These are phyloP conservation scores for Augiades crinisus DNA, from an alignment of 2,888 invertebrate species.

Conservation along the genomic window DNA sequence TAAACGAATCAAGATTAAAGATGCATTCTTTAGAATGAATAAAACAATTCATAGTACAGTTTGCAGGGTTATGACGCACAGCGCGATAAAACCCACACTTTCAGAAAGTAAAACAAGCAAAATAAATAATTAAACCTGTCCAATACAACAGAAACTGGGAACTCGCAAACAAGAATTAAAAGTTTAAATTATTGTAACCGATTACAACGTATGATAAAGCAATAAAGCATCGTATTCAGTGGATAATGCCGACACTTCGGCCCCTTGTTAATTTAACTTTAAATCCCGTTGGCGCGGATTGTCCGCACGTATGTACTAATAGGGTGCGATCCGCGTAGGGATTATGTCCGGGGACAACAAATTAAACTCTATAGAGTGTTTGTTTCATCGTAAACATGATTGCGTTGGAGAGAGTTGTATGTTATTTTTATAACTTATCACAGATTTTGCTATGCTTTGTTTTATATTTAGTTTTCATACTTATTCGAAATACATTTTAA, in stretches of 20 bases:
- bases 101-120: slow-evolving; percentile 25
- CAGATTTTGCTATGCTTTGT: no score
- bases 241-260: slow-evolving; percentile 46
- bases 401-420: no score
- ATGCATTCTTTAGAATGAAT: no score
- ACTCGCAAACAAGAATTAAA: slow-evolving; percentile 56
- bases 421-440: no score
- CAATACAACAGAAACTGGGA: slow-evolving; percentile 14
- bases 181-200: slow-evolving; percentile 69
- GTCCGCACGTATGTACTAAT: slow-evolving; percentile 25
- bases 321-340: slow-evolving; percentile 21
- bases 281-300: slow-evolving; percentile 45
- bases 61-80: no score
- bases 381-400: neutral
- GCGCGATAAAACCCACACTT: slow-evolving; percentile 15
- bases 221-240: slow-evolving; percentile 44
- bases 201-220: slow-evolving; percentile 63
- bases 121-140: slow-evolving; percentile 27
- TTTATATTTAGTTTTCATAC: no score
- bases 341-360: slow-evolving; percentile 15
- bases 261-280: slow-evolving; percentile 60
- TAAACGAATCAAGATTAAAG: no score
- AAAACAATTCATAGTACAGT: no score
- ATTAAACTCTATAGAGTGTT: slow-evolving; percentile 17
- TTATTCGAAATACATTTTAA: no score